phyloP scores from a whole-genome alignment of 2,113 vertebrate genomes.

The Tringa solitaria region DNA sequence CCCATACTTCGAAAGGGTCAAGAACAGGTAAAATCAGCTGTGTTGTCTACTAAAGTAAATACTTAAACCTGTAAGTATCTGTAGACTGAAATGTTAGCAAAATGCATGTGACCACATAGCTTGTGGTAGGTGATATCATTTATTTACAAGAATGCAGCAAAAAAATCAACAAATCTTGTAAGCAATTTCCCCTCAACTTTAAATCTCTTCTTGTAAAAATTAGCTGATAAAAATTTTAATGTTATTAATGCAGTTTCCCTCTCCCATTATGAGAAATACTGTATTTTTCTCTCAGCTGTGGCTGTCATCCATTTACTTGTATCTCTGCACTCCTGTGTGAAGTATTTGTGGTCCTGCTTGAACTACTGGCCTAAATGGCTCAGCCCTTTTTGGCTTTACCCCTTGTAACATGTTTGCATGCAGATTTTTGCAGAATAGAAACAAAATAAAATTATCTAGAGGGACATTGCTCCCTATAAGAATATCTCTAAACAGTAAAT shows the following conservation, averaged over 20 bases:
- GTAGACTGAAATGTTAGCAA: background rate
- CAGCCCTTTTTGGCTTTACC: background rate
- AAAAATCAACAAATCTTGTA: fast-evolving
- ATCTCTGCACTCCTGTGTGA: background rate
- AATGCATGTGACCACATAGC: background rate
- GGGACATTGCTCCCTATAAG: background rate
- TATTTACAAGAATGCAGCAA: background rate
- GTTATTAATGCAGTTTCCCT: background rate
- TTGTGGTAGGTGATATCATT: background rate
- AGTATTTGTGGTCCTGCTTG: background rate
- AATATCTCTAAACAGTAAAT: background rate
- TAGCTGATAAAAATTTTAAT: background rate
- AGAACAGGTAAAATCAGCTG: background rate
- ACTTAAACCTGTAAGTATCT: background rate
- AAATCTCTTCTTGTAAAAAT: background rate
- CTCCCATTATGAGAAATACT: background rate
- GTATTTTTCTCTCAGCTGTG: background rate
- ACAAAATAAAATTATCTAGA: background rate
- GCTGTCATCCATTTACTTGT: background rate
- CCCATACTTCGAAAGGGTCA: background rate
- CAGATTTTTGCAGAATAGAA: background rate
- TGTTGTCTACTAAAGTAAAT: background rate
- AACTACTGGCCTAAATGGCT: background rate
- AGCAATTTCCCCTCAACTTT: background rate
- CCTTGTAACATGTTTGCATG: background rate